These are phyloP conservation scores for Arctopsyche grandis DNA, from an alignment of 1,140 invertebrate genomes.

Conservation along the genomic window DNA sequence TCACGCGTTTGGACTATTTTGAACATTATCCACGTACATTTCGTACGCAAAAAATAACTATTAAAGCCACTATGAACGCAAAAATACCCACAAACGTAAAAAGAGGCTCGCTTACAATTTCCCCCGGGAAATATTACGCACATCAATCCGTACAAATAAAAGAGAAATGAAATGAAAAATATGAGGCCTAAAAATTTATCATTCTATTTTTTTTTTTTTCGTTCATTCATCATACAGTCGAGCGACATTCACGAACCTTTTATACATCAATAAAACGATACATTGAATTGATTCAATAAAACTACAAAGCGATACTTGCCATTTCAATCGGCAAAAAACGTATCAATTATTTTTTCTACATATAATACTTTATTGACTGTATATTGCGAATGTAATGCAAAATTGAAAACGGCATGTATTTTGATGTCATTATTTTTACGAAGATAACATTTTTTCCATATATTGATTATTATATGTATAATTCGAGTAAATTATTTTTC, in stretches of 20 bases:
- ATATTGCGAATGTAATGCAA: too few species aligned
- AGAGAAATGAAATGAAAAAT: slow-evolving; percentile 25
- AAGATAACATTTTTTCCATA: too few species aligned
- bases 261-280: not conserved
- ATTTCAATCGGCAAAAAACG: not conserved
- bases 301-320: not conserved
- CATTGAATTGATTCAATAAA: slow-evolving; percentile 15
- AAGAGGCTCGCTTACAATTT: slow-evolving; percentile 11
- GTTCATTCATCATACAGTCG: not conserved
- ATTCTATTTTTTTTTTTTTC: not conserved
- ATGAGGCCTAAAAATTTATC: slow-evolving; percentile 24
- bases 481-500: too few species aligned
- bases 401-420: too few species aligned
- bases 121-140: slow-evolving; percentile 13
- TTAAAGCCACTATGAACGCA: not conserved
- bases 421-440: too few species aligned
- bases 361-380: too few species aligned
- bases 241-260: not conserved
- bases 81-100: slow-evolving; percentile 5
- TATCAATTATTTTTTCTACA: not conserved
- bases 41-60: slow-evolving; percentile 2
- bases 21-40: not conserved
- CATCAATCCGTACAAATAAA: slow-evolving; percentile 24
- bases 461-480: too few species aligned
- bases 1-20: not conserved